Conservation (phyloP, 2,797 vertebrate species). For the Hydrocynus forskahlii region DNA sequence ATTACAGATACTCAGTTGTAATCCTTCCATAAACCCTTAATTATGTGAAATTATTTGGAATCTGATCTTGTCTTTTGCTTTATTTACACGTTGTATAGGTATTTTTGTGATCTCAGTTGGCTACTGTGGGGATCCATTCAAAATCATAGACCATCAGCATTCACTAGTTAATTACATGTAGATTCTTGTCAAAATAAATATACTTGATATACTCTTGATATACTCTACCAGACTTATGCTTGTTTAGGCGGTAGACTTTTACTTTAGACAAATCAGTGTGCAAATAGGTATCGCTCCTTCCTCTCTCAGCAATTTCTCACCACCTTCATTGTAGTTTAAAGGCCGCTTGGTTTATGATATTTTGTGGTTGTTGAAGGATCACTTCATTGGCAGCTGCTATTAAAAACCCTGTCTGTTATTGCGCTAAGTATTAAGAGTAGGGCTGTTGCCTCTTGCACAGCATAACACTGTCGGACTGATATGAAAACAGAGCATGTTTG, state of each 20-base stretch:
- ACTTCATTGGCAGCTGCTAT: not conserved
- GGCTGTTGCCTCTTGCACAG: not conserved
- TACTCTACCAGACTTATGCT: not conserved
- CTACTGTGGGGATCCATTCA: not conserved
- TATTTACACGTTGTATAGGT: not conserved
- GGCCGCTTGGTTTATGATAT: not conserved
- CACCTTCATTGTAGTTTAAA: not conserved
- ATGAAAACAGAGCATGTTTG: slow-evolving; percentile 11
- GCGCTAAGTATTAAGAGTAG: not conserved
- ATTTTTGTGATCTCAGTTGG: not conserved
- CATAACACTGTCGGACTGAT: not conserved
- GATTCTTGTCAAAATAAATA: not conserved
- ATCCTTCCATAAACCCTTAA: not conserved
- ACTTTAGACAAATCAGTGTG: not conserved
- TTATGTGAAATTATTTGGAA: not conserved
- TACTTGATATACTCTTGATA: not conserved
- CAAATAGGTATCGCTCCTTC: not conserved
- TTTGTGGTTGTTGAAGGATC: not conserved
- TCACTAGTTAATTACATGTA: no score
- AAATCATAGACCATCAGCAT: not conserved
- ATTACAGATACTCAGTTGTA: not conserved
- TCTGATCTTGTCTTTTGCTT: not conserved
- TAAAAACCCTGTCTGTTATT: not conserved
- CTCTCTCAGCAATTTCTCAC: not conserved
- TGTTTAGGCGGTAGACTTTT: not conserved